phyloP scores from a whole-genome alignment of 2,113 vertebrate species.

The Sylvilagus bachmani region DNA sequence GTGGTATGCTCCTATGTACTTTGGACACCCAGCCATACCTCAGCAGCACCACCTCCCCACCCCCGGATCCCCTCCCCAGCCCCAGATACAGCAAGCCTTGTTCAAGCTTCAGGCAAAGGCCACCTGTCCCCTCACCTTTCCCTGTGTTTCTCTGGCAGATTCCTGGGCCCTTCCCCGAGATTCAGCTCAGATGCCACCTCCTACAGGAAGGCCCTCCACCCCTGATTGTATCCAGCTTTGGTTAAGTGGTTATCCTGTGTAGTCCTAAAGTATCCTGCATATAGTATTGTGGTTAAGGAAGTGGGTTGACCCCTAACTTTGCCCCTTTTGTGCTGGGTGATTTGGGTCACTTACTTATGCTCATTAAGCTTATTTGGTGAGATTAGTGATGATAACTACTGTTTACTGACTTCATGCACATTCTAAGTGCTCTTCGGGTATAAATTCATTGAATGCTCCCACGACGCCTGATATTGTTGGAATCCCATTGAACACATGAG shows the following conservation, averaged over 20 bases:
- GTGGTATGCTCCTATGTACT: neutral
- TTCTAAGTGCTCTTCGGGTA: neutral
- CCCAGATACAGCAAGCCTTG: too few species aligned
- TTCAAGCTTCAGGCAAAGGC: too few species aligned
- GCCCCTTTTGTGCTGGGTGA: neutral
- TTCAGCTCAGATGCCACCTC: neutral
- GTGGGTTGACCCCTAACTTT: neutral
- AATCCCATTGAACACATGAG: neutral
- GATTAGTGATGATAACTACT: neutral
- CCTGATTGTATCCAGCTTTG: neutral
- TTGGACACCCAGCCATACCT: neutral
- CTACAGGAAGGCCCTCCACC: neutral
- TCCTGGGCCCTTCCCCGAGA: neutral
- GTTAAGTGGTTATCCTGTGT: neutral
- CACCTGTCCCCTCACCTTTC: neutral
- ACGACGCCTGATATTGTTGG: neutral
- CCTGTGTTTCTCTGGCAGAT: neutral
- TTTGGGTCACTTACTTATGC: constrained; percentile 6
- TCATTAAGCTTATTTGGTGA: neutral
- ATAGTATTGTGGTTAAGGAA: neutral
- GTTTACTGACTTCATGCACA: neutral
- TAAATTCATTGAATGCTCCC: constrained; percentile 25
- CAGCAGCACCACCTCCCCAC: too few species aligned
- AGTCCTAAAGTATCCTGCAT: neutral
- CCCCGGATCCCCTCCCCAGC: too few species aligned